Base-by-base conservation (phyloP, 2,113 vertebrate genomes). In the human region DNA sequence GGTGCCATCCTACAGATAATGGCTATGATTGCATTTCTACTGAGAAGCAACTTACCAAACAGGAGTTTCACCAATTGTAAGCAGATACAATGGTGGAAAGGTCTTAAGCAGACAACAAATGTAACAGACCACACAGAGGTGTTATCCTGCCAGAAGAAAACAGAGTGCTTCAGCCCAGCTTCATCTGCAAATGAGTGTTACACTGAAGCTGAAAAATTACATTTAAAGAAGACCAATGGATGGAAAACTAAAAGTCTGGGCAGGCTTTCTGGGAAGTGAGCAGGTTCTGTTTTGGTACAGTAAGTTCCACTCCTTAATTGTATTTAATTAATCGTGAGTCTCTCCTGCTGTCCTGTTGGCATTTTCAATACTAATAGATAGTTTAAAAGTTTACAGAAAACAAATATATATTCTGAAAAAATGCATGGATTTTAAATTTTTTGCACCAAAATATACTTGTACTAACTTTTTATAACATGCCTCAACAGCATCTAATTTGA, bases 301-400 rank as follows among this genome's bases (percentile, higher is more conserved):
- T 85, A 76, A 73, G n/a, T 82, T 83, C 45, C 20, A 90, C 20
- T 93, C 8, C 61, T 83, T 66, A 75, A 93, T 43, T 64, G 11
- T 79, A 43, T 79, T 89, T 97, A 75, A 66, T 93, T 83, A 73
- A 93, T 93, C 64, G 73, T 55, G 30, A 38, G 92, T 97, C 64
- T 92, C 9, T 83, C 87, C 83, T 48, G 92, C 93, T 97, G 83
- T 95, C 75, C 64, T 40, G 7, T 45, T 92, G 76, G 86, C 83
- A 96, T 93, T 93, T 68, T 76, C 7, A 68, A 61, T 70, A 83
- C 16, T 73, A 82, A 95, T 48, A 96, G 70, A 66, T 43, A 93
- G 43, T n/a, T 72, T 93, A 35, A n/a, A 68, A 68, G 66, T 68
- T 68, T 8, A 68, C 35, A 32, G 32, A 35, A n/a, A 68, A 68